Percentiles rank a stretch among this genome's conserved stretches.
These are phyloP conservation scores for Pogonognathellus flavescens DNA, from an alignment of 1,140 invertebrate genomes.

Conservation along the genomic window DNA sequence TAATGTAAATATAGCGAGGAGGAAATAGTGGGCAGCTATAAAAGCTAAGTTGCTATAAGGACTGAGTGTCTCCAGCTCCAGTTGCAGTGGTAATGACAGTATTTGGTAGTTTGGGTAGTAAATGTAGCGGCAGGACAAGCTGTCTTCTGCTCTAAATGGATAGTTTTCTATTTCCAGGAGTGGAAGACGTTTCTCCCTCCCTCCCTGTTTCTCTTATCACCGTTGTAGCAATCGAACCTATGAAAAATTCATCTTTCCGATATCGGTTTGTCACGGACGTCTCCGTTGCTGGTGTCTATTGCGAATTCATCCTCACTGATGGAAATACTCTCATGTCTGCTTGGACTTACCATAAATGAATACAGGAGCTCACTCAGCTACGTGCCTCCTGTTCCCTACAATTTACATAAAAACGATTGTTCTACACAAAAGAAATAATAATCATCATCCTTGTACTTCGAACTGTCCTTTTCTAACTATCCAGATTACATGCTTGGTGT, in stretches of 20 bases:
- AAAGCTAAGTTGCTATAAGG: too few relatives aligned
- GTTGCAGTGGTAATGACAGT: too few relatives aligned
- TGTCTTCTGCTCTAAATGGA: not conserved
- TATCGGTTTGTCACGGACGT: slow-evolving; percentile 62
- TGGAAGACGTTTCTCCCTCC: not conserved
- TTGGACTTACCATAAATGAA: not conserved
- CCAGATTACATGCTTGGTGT: too few relatives aligned
- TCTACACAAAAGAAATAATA: not conserved
- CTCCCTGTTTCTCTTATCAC: slow-evolving; percentile 24
- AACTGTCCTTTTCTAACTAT: not conserved
- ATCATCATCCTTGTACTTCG: not conserved
- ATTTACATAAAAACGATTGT: not conserved
- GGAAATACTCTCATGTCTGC: slow-evolving; percentile 33
- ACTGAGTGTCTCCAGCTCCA: too few relatives aligned
- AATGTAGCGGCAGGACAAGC: not conserved
- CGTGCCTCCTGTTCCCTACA: not conserved
- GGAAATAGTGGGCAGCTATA: too few relatives aligned
- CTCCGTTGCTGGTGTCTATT: not conserved
- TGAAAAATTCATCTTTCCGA: slow-evolving; percentile 63
- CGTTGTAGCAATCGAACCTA: slow-evolving; percentile 21
- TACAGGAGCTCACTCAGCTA: not conserved
- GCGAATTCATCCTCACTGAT: slow-evolving; percentile 38
- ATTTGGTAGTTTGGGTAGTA: not conserved
- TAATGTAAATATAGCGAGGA: too few relatives aligned
- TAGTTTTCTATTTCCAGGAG: not conserved